These are phyloP conservation scores for silkworm (Bombyx mori) DNA, from an alignment of 1,140 invertebrate genomes.

Conservation along the genomic window ASM3026992v2 NC_085120.1:1453001-1453500, in stretches of 20 bases:
- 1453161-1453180: conserved; percentile 74
- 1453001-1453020: too few species aligned
- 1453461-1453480: conserved; percentile 76
- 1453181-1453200: conserved; percentile 86
- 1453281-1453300: conserved; percentile 68
- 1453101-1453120: conserved; percentile 69
- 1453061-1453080: conserved; percentile 59
- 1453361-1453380: conserved; percentile 81
- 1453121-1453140: conserved; percentile 62
- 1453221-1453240: conserved; percentile 81
- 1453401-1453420: conserved; percentile 79
- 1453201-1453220: conserved; percentile 75
- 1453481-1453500: conserved; percentile 71
- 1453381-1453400: conserved; percentile 68
- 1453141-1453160: conserved; percentile 67
- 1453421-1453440: conserved; percentile 87
- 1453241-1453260: conserved; percentile 82
- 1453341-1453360: conserved; percentile 82
- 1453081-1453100: conserved; percentile 76
- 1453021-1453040: too few species aligned
- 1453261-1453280: conserved; percentile 58
- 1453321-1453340: conserved; percentile 64
- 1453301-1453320: conserved; percentile 72
- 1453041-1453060: too few species aligned
- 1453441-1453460: conserved; percentile 87